Evolutionary conservation across 2,888 invertebrate species (phyloP).

Genomic region (Melanotus villosus): DNA sequence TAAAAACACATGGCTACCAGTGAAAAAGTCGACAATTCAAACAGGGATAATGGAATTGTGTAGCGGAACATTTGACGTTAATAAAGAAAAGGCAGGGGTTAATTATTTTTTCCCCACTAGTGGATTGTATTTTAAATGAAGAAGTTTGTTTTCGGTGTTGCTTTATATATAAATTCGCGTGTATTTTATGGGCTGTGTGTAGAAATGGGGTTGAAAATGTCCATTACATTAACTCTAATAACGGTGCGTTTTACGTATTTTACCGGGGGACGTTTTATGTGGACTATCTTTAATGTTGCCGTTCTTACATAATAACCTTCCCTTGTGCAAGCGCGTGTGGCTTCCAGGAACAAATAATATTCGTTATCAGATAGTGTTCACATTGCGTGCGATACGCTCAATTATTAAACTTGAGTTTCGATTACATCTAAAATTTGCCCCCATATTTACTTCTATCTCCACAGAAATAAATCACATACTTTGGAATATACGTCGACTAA

Average conservation of each 20-base stretch:
- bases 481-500: neutral
- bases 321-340: conserved; percentile 26
- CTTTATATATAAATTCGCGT: neutral
- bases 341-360: conserved; percentile 37
- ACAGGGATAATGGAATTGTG: too few species aligned
- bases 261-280: conserved; percentile 34
- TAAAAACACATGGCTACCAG: too few species aligned
- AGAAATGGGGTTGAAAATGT: conserved; percentile 13
- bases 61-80: too few species aligned
- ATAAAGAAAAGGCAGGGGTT: neutral
- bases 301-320: conserved; percentile 35
- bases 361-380: conserved; percentile 40
- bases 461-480: conserved; percentile 31
- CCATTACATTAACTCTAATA: conserved; percentile 38
- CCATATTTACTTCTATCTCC: conserved; percentile 24
- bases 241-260: conserved; percentile 26
- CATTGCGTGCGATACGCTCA: conserved; percentile 43
- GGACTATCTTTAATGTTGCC: conserved; percentile 33
- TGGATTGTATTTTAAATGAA: neutral
- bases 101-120: conserved; percentile 1
- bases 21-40: too few species aligned
- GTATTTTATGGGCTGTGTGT: conserved; percentile 5
- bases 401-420: conserved; percentile 41
- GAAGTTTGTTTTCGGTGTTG: neutral
- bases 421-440: conserved; percentile 30